Conservation (phyloP, 2,113 vertebrate species). For the Ctenomys sociabilis region DNA sequence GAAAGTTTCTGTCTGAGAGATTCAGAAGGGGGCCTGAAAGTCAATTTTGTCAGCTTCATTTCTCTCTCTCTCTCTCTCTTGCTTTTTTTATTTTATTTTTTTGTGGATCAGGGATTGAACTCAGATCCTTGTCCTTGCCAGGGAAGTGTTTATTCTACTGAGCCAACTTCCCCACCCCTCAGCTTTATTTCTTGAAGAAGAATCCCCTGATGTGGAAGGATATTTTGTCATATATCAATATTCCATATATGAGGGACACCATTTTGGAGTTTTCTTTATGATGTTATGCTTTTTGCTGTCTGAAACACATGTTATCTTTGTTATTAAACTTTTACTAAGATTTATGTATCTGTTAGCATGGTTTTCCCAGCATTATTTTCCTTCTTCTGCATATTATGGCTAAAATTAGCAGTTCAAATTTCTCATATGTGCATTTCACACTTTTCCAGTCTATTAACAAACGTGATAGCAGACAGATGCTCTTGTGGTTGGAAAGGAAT, state of each 20-base stretch:
- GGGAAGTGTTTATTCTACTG: too few relatives aligned
- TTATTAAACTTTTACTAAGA: background rate
- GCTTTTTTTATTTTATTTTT: too few relatives aligned
- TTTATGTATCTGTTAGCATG: background rate
- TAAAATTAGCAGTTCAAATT: background rate
- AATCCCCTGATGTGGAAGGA: background rate
- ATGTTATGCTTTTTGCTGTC: background rate
- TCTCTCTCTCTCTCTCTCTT: too few relatives aligned
- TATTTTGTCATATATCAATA: background rate
- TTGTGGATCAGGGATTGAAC: too few relatives aligned
- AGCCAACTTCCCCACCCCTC: too few relatives aligned
- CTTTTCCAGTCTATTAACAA: background rate
- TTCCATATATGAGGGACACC: background rate
- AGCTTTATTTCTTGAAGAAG: background rate
- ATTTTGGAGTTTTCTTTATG: background rate
- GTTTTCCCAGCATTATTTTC: background rate
- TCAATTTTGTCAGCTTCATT: background rate
- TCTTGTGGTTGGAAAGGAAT: background rate
- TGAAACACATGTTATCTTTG: background rate
- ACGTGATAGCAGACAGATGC: background rate
- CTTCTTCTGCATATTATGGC: background rate
- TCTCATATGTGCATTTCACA: background rate
- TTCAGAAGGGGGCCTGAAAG: too few relatives aligned
- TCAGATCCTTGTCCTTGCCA: too few relatives aligned
- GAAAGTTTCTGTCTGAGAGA: too few relatives aligned